Evolutionary conservation across 2,888 invertebrate species (phyloP).

Genomic region (Tanytarsus gracilentus): DNA sequence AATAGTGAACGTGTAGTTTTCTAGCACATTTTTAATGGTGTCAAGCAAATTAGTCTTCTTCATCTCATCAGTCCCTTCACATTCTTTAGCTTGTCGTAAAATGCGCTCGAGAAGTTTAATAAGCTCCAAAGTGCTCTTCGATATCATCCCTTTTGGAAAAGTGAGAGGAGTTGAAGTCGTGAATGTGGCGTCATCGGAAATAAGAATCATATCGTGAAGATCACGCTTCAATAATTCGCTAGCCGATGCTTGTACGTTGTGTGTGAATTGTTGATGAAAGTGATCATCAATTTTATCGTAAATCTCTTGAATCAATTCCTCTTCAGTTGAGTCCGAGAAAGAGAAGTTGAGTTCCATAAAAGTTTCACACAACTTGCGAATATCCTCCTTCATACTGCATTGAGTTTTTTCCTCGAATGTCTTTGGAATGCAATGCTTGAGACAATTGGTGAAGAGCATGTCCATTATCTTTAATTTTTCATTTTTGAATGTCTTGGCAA

Average conservation of each 20-base stretch:
- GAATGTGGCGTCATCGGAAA: constrained; percentile 43
- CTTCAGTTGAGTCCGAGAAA: constrained; percentile 36
- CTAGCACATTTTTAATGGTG: constrained; percentile 63
- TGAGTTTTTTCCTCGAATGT: constrained; percentile 59
- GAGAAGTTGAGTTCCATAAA: constrained; percentile 54
- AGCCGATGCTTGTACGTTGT: constrained; percentile 59
- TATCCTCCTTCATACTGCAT: constrained; percentile 56
- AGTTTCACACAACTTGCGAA: constrained; percentile 55
- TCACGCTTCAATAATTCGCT: constrained; percentile 68
- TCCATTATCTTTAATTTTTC: constrained; percentile 45
- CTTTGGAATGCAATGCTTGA: constrained; percentile 66
- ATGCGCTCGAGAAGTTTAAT: constrained; percentile 40
- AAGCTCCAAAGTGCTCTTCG: constrained; percentile 42
- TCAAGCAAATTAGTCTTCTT: constrained; percentile 52
- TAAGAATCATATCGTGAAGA: constrained; percentile 60
- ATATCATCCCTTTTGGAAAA: constrained; percentile 42
- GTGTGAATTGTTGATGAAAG: constrained; percentile 68
- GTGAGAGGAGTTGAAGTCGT: constrained; percentile 36
- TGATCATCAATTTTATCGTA: constrained; percentile 63
- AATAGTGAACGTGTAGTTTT: constrained; percentile 66
- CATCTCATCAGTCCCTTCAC: constrained; percentile 40
- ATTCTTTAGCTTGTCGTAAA: constrained; percentile 34
- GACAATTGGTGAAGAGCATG: constrained; percentile 60
- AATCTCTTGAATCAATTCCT: constrained; percentile 52
- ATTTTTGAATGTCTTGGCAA: constrained; percentile 32